These are phyloP conservation scores for Aradus depressus DNA, from an alignment of 2,888 invertebrate species.

Conservation along the genomic window DNA sequence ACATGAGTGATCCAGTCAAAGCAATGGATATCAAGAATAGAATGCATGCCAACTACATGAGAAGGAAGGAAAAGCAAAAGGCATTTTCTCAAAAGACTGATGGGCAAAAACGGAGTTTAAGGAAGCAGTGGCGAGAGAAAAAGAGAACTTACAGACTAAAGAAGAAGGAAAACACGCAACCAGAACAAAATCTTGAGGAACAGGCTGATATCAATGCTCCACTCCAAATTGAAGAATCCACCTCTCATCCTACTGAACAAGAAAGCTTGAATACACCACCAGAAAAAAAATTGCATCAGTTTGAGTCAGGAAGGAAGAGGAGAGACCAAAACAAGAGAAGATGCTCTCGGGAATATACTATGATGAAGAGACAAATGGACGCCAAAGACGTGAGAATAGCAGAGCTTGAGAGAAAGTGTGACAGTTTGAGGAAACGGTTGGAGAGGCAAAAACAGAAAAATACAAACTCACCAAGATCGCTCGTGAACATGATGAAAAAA, in stretches of 20 bases:
- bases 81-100: slow-evolving; percentile 2
- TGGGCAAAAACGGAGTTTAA: not conserved
- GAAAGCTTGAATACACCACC: not conserved
- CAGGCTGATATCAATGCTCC: too few species aligned
- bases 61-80: slow-evolving; percentile 4
- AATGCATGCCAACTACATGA: too few species aligned
- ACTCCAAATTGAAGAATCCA: too few species aligned
- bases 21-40: too few species aligned
- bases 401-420: slow-evolving; percentile 5
- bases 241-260: not conserved
- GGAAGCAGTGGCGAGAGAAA: slow-evolving; percentile 5
- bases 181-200: too few species aligned
- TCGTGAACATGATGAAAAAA: not conserved
- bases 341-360: not conserved
- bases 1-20: too few species aligned
- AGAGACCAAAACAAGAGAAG: not conserved
- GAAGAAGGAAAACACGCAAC: too few species aligned
- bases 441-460: not conserved
- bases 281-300: not conserved
- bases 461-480: not conserved
- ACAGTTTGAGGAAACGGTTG: not conserved
- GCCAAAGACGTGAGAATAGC: not conserved
- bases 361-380: not conserved
- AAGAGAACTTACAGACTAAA: slow-evolving; percentile 7
- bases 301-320: not conserved